Percentiles rank a stretch among this genome's conserved stretches.
Conservation (phyloP, 2,888 invertebrate species). For the Heteromurus nitidus region DNA sequence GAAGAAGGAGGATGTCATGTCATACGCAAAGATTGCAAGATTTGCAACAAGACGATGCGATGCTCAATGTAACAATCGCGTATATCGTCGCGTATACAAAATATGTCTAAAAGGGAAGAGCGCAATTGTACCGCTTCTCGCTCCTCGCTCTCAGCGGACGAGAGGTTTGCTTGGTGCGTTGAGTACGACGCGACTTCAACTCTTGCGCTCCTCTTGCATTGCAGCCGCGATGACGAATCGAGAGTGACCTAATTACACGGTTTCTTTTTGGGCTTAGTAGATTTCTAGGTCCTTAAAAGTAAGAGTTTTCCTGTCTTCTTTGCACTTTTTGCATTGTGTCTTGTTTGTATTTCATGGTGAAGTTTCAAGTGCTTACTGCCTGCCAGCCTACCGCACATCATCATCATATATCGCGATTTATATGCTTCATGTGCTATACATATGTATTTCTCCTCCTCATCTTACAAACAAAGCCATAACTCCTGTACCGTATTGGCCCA, state of each 20-base stretch:
- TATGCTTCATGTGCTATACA: too few species aligned
- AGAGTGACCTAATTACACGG: constrained; percentile 70
- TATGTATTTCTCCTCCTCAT: too few species aligned
- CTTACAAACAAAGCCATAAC: too few species aligned
- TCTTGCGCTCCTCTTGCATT: neutral
- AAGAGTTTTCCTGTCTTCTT: constrained; percentile 62
- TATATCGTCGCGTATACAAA: neutral
- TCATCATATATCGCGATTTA: too few species aligned
- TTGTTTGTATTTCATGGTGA: too few species aligned
- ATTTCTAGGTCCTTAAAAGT: constrained; percentile 69
- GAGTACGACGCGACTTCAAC: neutral
- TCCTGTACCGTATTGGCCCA: too few species aligned
- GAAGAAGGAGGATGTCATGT: constrained; percentile 14
- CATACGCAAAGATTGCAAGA: constrained; percentile 13
- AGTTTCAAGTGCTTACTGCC: too few species aligned
- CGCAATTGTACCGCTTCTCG: neutral
- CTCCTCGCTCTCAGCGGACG: neutral
- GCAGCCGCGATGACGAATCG: constrained; percentile 48
- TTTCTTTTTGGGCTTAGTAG: constrained; percentile 70
- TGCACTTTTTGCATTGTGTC: neutral
- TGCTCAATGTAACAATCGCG: neutral
- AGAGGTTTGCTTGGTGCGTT: neutral
- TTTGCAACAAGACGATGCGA: neutral
- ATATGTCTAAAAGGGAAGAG: neutral
- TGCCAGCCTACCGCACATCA: too few species aligned